phyloP scores from a whole-genome alignment of 2,888 invertebrate species.

The Ephialtes manifestator region DNA sequence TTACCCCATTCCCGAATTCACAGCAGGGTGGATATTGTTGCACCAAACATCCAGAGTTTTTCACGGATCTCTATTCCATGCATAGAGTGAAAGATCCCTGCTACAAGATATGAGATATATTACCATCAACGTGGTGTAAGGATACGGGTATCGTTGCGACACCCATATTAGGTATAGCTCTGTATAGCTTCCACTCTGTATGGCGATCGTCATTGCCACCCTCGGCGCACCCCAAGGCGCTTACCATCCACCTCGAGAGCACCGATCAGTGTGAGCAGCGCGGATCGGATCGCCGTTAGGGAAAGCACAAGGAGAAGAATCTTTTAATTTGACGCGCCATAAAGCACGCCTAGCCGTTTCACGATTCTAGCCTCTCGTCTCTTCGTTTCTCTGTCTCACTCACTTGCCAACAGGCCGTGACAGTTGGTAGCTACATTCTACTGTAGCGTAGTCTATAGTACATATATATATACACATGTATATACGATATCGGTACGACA shows the following conservation, averaged over 20 bases:
- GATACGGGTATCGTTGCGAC: constrained; percentile 65
- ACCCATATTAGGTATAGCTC: constrained; percentile 54
- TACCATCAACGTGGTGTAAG: constrained; percentile 56
- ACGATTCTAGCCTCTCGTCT: constrained; percentile 56
- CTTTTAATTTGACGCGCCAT: constrained; percentile 86
- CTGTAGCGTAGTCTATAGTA: constrained; percentile 45
- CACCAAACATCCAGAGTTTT: not conserved
- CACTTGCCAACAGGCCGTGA: constrained; percentile 75
- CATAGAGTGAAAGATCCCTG: constrained; percentile 35
- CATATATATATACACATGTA: constrained; percentile 25
- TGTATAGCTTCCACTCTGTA: constrained; percentile 47
- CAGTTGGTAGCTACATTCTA: constrained; percentile 83
- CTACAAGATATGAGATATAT: constrained; percentile 64
- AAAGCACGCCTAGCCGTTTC: constrained; percentile 82
- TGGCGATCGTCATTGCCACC: constrained; percentile 51
- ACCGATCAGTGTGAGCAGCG: constrained; percentile 41
- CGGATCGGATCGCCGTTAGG: constrained; percentile 83
- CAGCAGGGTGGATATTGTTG: not conserved
- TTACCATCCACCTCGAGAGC: constrained; percentile 14
- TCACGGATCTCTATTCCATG: constrained; percentile 10
- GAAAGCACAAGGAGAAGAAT: constrained; percentile 83
- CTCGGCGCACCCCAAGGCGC: constrained; percentile 36
- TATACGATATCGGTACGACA: constrained; percentile 79
- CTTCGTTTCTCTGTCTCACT: constrained; percentile 39
- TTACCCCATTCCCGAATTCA: constrained; percentile 31